phyloP scores from a whole-genome alignment of 2,888 invertebrate species.

The Halictus quadricinctus region DNA sequence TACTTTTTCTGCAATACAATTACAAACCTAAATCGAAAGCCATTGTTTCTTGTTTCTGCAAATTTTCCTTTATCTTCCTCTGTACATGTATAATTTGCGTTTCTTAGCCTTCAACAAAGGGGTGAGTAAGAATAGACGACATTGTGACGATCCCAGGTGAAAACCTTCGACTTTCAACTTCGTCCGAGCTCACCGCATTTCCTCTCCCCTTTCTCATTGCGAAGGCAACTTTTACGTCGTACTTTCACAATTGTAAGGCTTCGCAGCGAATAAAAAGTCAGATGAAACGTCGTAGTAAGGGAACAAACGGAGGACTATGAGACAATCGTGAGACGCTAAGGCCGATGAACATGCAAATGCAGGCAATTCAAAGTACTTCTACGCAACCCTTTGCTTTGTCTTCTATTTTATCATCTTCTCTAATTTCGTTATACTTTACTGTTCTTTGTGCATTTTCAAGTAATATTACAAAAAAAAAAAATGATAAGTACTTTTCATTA shows the following conservation, averaged over 20 bases:
- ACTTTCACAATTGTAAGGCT: slow-evolving; percentile 5
- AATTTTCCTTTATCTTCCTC: not conserved
- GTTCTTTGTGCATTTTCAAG: not conserved
- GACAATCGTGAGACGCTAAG: slow-evolving; percentile 18
- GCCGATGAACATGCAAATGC: slow-evolving; percentile 16
- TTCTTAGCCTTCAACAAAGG: not conserved
- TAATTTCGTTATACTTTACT: not conserved
- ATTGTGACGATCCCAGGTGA: slow-evolving; percentile 20
- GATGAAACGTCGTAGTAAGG: not conserved
- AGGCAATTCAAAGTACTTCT: not conserved
- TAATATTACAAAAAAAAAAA: not conserved
- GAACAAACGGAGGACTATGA: slow-evolving; percentile 13
- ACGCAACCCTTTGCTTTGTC: not conserved
- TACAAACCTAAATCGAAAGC: not conserved
- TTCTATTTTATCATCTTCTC: not conserved
- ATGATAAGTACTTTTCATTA: not conserved
- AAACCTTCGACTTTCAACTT: slow-evolving; percentile 28
- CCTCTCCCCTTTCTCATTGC: slow-evolving; percentile 16
- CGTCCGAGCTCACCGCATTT: not conserved
- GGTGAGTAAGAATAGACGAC: not conserved
- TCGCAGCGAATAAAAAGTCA: slow-evolving; percentile 18
- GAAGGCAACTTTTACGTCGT: slow-evolving; percentile 13
- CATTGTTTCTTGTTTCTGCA: too few species aligned
- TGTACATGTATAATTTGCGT: not conserved
- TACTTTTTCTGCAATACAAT: not conserved